Evolutionary conservation across 2,888 invertebrate species (phyloP).

Genomic region (Phaedon cochleariae): DNA sequence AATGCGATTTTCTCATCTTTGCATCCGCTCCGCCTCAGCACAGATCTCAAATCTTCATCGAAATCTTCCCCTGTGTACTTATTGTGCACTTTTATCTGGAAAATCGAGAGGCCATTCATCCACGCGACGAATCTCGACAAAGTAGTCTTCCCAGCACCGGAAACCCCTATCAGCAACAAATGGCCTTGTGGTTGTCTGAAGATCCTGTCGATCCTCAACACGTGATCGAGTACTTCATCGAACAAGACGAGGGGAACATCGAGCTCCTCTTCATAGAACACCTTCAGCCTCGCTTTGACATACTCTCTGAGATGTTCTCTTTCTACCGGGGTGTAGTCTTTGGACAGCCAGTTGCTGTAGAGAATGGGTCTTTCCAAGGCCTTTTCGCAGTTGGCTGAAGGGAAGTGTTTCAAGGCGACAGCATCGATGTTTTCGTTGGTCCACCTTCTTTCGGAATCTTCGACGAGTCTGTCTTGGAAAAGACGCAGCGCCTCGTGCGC

Average conservation of each 20-base stretch:
- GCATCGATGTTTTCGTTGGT: slow-evolving; percentile 97
- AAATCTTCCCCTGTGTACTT: slow-evolving; percentile 99
- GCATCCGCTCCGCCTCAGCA: slow-evolving; percentile 85
- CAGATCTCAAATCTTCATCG: slow-evolving; percentile 95
- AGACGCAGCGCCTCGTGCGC: slow-evolving; percentile 98
- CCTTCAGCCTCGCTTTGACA: slow-evolving; percentile 95
- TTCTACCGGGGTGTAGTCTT: slow-evolving; percentile 97
- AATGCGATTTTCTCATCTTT: slow-evolving; percentile 99
- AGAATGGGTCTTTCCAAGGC: slow-evolving; percentile 94
- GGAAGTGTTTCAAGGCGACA: slow-evolving; percentile 94
- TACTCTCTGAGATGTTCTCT: slow-evolving; percentile 95
- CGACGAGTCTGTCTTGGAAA: slow-evolving; percentile 96
- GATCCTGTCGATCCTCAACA: slow-evolving; percentile 97
- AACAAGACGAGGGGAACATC: slow-evolving; percentile 98
- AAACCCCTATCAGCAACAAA: slow-evolving; percentile 95
- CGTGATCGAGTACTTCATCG: slow-evolving; percentile 99
- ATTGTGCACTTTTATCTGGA: slow-evolving; percentile 99
- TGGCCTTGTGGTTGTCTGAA: slow-evolving; percentile 98
- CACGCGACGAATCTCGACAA: slow-evolving; percentile 99
- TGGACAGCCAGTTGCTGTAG: slow-evolving; percentile 99
- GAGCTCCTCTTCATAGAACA: slow-evolving; percentile 98
- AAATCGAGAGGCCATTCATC: slow-evolving; percentile 99
- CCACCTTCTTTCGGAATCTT: slow-evolving; percentile 94
- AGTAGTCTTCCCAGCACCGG: slow-evolving; percentile 99
- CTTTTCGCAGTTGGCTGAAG: slow-evolving; percentile 71